Evolutionary conservation across 2,113 vertebrate genomes (phyloP), one percentile per base, ranked within the genome.

Genomic region (Prunella himalayana): DNA sequence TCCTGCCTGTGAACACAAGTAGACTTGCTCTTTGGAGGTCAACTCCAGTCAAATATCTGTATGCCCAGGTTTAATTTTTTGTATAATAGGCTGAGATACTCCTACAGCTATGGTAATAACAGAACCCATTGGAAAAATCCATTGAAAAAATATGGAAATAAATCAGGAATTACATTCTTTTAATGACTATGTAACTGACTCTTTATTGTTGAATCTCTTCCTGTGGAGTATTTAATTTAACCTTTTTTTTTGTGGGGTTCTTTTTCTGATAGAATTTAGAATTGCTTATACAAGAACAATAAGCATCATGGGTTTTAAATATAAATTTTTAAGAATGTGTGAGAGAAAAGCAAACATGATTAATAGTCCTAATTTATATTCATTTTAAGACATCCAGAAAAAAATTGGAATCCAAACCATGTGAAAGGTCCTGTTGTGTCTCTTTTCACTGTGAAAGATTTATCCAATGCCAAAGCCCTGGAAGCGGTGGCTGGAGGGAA

Each of bases 371-470:
- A 20, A 82, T 88, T 81, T 94, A 45, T 57, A 72, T 97, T 75
- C 91, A 6, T 92, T 49, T 96, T 93, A 87, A 99, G 99, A 51
- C 47, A 99, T 86, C 99, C 99, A 31, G 99, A 99, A 97, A 98
- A 97, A 47, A 98, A 98, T 17, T 99, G 99, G 99, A 97, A 99
- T 96, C 91, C 61, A 53, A 98, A 92, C 88, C 94, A 72, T 59
- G 99, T 99, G 53, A 99, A 99, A 91, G 99, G 99, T 45, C 98
- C 98, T 92, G 98, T 99, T n/a, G 98, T 98, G 15, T 98, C 98
- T 93, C 96, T 99, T 92, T 97, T 99, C 91, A 97, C 94, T n/a
- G 97, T 99, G 65, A 98, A 97, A 53, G 98, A 99, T 18, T 82
- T 96, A 42, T 98, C 98, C 42, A 98, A 99, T 71, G 98, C 98